Conservation (phyloP, 2,888 invertebrate genomes). For the Linnaemya vulpina region DNA sequence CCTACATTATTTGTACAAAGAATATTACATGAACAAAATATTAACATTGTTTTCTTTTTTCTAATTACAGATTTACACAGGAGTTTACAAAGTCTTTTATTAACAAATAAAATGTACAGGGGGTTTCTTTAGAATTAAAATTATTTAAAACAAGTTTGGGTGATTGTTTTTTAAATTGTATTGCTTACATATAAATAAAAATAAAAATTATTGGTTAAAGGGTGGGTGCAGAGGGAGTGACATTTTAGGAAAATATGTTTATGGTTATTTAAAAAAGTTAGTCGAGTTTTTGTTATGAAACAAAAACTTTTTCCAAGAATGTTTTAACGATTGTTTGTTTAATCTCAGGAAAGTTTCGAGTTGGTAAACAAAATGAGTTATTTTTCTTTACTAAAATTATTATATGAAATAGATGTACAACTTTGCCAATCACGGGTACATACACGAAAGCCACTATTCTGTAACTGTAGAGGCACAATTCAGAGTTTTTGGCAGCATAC, state of each 20-base stretch:
- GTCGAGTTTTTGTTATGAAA: constrained; percentile 8
- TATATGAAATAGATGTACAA: background rate
- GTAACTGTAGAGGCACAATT: background rate
- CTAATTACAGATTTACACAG: constrained; percentile 71
- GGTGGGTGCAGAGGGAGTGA: background rate
- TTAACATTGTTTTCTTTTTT: constrained; percentile 53
- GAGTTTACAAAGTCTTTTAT: constrained; percentile 56
- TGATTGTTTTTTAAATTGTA: constrained; percentile 25
- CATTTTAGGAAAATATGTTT: constrained; percentile 9
- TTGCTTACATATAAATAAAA: constrained; percentile 57
- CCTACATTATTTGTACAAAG: constrained; percentile 63
- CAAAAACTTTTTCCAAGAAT: background rate
- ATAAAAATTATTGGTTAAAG: constrained; percentile 4
- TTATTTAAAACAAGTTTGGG: constrained; percentile 35
- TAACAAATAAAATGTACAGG: constrained; percentile 69
- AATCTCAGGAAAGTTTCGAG: background rate
- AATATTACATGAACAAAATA: constrained; percentile 66
- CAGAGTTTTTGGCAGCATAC: background rate
- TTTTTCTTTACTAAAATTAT: background rate
- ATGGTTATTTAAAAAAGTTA: constrained; percentile 2
- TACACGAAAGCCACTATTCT: background rate
- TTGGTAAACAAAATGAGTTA: background rate
- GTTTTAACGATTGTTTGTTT: background rate
- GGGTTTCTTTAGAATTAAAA: constrained; percentile 35
- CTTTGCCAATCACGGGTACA: background rate